These are phyloP conservation scores for Grammomys surdaster DNA, from an alignment of 2,113 vertebrate genomes.

Conservation along the genomic window DNA sequence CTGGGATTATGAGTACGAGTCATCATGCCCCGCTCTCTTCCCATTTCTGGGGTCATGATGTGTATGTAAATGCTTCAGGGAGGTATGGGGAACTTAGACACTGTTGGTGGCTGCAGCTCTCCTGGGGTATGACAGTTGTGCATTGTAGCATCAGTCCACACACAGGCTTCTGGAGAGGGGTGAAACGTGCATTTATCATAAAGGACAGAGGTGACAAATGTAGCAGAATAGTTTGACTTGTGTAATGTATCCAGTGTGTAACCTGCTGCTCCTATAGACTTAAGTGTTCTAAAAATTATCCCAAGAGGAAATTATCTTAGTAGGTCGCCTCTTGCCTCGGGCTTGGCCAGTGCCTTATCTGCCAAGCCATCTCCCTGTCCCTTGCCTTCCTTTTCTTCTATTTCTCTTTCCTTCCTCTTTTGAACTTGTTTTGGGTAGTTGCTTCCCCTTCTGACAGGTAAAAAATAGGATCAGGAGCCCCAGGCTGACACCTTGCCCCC, in stretches of 20 bases:
- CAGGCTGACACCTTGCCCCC: background rate
- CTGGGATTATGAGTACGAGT: background rate
- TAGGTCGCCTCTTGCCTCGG: background rate
- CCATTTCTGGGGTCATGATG: background rate
- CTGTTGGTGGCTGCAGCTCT: background rate
- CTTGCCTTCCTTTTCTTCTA: background rate
- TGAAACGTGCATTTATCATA: background rate
- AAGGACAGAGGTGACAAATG: conserved; percentile 12
- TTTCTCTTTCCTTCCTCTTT: background rate
- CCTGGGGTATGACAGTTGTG: background rate
- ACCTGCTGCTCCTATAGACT: background rate
- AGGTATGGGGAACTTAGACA: fast-evolving
- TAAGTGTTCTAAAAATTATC: background rate
- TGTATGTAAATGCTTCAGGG: background rate
- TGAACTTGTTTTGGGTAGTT: background rate
- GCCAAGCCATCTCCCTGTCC: background rate
- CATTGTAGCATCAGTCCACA: background rate
- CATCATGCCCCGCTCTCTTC: background rate
- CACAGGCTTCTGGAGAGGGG: background rate
- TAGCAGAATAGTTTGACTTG: background rate
- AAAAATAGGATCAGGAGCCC: background rate
- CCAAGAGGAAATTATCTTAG: background rate
- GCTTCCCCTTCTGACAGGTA: background rate
- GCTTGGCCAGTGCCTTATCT: background rate
- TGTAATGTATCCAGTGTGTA: background rate